Percentiles rank a stretch among this genome's conserved stretches.
These are phyloP conservation scores for Hypomecis punctinalis DNA, from an alignment of 2,888 invertebrate species.

Conservation along the genomic window DNA sequence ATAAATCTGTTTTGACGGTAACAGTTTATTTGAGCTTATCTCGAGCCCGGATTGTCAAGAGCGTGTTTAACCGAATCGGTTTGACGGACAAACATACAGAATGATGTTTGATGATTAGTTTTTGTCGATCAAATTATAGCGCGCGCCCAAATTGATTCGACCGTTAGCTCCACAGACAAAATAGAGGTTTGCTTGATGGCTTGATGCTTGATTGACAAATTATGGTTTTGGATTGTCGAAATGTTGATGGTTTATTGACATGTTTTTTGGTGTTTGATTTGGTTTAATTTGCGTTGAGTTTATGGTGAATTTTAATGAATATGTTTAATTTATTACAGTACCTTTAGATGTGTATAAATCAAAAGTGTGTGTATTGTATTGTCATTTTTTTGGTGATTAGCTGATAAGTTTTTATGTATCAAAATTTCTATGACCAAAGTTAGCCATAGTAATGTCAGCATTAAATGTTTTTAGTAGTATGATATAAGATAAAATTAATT, in stretches of 20 bases:
- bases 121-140: constrained; percentile 52
- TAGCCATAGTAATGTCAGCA: no score
- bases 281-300: constrained; percentile 7
- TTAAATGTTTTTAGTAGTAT: no score
- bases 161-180: constrained; percentile 12
- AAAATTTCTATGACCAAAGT: no score
- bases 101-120: constrained; percentile 60
- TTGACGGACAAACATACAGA: constrained; percentile 53
- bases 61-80: constrained; percentile 56
- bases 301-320: neutral
- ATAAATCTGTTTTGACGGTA: constrained; percentile 31
- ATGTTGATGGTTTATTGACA: constrained; percentile 16
- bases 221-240: constrained; percentile 25
- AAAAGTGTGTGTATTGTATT: no score
- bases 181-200: neutral
- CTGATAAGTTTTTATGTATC: no score
- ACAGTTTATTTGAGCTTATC: constrained; percentile 46
- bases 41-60: constrained; percentile 56
- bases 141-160: constrained; percentile 44
- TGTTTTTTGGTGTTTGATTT: constrained; percentile 2
- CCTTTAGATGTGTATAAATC: no score
- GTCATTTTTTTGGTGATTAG: no score
- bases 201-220: constrained; percentile 35
- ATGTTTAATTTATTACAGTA: neutral
- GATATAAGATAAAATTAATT: no score